Evolutionary conservation across 64 coral and sea anemone species (phyloP).

Genomic region (Porites australiensis): DNA sequence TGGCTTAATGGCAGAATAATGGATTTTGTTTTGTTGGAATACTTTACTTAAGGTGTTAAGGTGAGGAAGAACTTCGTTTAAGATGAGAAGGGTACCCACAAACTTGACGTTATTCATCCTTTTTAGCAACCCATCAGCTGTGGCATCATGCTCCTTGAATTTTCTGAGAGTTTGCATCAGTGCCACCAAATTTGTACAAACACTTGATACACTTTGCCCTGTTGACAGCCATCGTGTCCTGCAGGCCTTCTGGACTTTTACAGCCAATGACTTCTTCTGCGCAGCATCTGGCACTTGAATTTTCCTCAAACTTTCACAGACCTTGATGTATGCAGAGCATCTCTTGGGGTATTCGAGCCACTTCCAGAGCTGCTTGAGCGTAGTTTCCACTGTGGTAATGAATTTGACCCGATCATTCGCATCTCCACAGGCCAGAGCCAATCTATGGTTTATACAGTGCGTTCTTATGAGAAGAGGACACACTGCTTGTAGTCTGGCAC

Average conservation of each 20-base stretch:
- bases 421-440: slow-evolving; percentile 39
- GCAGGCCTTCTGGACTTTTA: slow-evolving; percentile 35
- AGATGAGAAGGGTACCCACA: slow-evolving; percentile 32
- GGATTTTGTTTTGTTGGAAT: slow-evolving; percentile 42
- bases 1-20: slow-evolving; percentile 50
- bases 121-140: slow-evolving; percentile 44
- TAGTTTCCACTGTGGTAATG: slow-evolving; percentile 41
- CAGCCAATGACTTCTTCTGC: slow-evolving; percentile 3
- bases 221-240: slow-evolving; percentile 52
- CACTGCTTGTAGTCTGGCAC: slow-evolving; percentile 5
- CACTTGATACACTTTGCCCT: slow-evolving; percentile 22
- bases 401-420: slow-evolving; percentile 24
- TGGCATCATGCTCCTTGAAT: slow-evolving; percentile 52
- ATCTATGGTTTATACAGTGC: slow-evolving; percentile 42
- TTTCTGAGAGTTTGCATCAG: slow-evolving; percentile 46
- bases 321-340: slow-evolving; percentile 36
- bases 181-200: slow-evolving; percentile 49
- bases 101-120: slow-evolving; percentile 57
- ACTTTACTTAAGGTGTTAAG: slow-evolving; percentile 56
- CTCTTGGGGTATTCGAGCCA: too few relatives aligned
- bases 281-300: not conserved
- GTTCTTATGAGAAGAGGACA: not conserved
- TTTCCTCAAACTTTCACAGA: not conserved
- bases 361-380: slow-evolving; percentile 49
- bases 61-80: slow-evolving; percentile 46